Conservation (phyloP, 2,113 vertebrate species). For the Podocnemis expansa region DNA sequence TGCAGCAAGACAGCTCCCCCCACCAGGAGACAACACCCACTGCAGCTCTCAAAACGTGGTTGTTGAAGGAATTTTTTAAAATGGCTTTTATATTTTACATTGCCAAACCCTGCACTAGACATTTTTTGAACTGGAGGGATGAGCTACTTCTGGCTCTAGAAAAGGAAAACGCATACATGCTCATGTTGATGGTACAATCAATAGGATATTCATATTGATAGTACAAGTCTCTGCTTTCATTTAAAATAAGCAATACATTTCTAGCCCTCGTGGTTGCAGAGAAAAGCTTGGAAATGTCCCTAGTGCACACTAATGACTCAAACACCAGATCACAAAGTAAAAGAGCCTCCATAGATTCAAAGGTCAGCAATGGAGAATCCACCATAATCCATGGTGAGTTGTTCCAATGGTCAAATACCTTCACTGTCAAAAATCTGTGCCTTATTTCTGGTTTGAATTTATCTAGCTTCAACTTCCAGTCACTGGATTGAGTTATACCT, state of each 20-base stretch:
- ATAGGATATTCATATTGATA: too few species aligned
- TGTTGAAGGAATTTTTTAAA: too few species aligned
- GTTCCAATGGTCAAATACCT: not conserved
- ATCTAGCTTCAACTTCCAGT: not conserved
- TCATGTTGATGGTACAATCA: not conserved
- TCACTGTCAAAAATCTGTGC: not conserved
- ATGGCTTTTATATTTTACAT: too few species aligned
- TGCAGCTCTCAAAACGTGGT: too few species aligned
- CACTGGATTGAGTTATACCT: not conserved
- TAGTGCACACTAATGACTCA: not conserved
- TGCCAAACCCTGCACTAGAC: too few species aligned
- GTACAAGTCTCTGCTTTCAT: not conserved
- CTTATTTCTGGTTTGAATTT: not conserved
- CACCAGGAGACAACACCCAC: too few species aligned
- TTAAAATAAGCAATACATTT: not conserved
- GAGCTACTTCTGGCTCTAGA: accelerated
- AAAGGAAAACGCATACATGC: not conserved
- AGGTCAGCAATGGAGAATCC: not conserved
- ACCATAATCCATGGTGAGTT: not conserved
- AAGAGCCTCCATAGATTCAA: not conserved
- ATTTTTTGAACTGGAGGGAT: not conserved
- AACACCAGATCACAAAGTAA: not conserved
- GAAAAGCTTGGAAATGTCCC: not conserved
- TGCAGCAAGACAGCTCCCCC: too few species aligned
- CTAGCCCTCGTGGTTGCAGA: not conserved